phyloP scores from a whole-genome alignment of 92 coral and sea anemone genomes.

The Siderastrea siderea region DNA sequence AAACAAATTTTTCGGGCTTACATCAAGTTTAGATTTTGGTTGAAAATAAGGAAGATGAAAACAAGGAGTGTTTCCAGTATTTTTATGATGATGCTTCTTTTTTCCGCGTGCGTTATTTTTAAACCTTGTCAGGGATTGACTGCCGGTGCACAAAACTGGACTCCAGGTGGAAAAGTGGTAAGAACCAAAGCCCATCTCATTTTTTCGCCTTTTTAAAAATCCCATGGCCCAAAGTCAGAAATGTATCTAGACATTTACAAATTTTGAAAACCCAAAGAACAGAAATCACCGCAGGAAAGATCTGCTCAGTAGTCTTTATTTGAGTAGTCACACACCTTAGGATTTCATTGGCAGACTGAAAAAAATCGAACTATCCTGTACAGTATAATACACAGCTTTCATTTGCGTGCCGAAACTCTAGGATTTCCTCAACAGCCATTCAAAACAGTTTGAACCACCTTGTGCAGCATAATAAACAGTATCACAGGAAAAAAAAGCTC shows the following conservation, averaged over 20 bases:
- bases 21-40: background rate
- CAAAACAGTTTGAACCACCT: background rate
- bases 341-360: no score
- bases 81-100: constrained; percentile 8
- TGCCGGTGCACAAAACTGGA: constrained; percentile 34
- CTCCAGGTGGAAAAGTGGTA: constrained; percentile 9
- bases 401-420: no score
- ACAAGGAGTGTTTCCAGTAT: background rate
- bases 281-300: no score
- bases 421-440: no score
- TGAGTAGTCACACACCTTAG: no score
- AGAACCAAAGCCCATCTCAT: background rate
- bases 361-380: no score
- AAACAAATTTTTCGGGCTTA: background rate
- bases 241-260: no score
- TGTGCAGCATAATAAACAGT: constrained; percentile 4
- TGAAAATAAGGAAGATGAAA: background rate
- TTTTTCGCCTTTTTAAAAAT: background rate
- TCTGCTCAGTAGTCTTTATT: no score
- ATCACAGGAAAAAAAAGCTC: background rate
- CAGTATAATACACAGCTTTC: no score
- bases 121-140: constrained; percentile 10
- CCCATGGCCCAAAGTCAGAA: no score
- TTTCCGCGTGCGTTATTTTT: background rate
- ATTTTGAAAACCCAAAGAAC: no score